Percentiles rank a stretch among this genome's conserved stretches.
These are phyloP conservation scores for Potamarius usumacintae DNA, from an alignment of 2,113 vertebrate genomes.

Conservation along the genomic window DNA sequence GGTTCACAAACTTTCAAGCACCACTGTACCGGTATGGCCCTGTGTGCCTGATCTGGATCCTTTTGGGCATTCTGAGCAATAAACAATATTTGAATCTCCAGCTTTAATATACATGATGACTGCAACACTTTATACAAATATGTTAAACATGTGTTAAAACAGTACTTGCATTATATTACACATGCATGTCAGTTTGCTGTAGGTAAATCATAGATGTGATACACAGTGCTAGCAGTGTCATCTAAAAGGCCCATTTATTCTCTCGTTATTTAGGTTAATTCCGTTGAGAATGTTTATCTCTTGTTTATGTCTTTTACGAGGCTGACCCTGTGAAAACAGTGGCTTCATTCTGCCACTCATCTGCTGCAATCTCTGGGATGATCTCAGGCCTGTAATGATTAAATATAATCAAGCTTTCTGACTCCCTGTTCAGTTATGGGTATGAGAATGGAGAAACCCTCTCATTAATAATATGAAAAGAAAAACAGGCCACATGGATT, in stretches of 20 bases:
- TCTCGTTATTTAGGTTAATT: slow-evolving; percentile 1
- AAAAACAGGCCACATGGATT: slow-evolving; percentile 36
- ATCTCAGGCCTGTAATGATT: slow-evolving; percentile 10
- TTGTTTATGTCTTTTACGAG: background rate
- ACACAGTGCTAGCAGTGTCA: slow-evolving; percentile 16
- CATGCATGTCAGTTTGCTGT: slow-evolving; percentile 5
- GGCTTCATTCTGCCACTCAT: slow-evolving; percentile 9
- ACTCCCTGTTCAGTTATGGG: background rate
- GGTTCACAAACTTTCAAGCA: no score
- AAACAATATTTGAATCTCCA: slow-evolving; percentile 2
- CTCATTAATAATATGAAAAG: slow-evolving; percentile 44
- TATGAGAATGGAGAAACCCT: slow-evolving; percentile 23
- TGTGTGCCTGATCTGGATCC: background rate
- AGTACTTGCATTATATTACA: slow-evolving; percentile 9
- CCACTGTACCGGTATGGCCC: no score
- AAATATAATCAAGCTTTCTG: slow-evolving; percentile 24
- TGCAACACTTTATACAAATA: slow-evolving; percentile 31
- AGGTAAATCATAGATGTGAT: slow-evolving; percentile 13
- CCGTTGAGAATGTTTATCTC: background rate
- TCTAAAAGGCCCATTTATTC: slow-evolving; percentile 10
- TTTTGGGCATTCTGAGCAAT: slow-evolving; percentile 6
- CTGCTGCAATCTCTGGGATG: slow-evolving; percentile 2
- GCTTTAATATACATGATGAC: slow-evolving; percentile 14
- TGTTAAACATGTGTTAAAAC: background rate
- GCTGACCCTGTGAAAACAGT: slow-evolving; percentile 9